A percentile compares a stretch with the other conserved stretches of the same genome.
phyloP scores from a whole-genome alignment of 2,797 vertebrate species.

The Enteromius mattozi region DNA sequence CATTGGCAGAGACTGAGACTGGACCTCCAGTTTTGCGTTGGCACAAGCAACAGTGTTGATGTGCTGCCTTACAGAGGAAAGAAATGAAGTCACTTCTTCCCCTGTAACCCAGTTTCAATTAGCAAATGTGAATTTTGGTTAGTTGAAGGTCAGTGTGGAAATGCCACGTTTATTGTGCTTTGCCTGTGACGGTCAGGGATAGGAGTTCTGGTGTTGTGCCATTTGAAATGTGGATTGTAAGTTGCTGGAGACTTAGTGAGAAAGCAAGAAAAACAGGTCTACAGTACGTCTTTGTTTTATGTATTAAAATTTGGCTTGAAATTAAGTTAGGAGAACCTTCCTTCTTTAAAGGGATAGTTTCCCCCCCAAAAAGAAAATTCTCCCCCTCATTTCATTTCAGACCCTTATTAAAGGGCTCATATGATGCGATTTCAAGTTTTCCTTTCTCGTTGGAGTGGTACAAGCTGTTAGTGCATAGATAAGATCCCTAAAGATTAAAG shows the following conservation, averaged over 20 bases:
- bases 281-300: neutral
- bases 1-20: constrained; percentile 32
- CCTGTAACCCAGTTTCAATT: constrained; percentile 23
- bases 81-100: neutral
- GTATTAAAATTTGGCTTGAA: neutral
- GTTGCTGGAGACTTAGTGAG: neutral
- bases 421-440: too few species aligned
- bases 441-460: too few species aligned
- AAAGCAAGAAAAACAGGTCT: neutral
- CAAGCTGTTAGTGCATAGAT: too few species aligned
- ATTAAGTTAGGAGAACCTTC: neutral
- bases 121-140: constrained; percentile 41
- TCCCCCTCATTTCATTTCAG: neutral
- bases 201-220: neutral
- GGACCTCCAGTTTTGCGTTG: constrained; percentile 27
- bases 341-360: neutral
- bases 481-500: too few species aligned
- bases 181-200: neutral
- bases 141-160: constrained; percentile 36
- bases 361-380: neutral
- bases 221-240: neutral
- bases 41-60: constrained; percentile 11
- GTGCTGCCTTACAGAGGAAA: constrained; percentile 2
- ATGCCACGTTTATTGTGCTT: constrained; percentile 15
- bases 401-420: neutral